These are phyloP conservation scores for Cheilosia variabilis DNA, from an alignment of 2,888 invertebrate species.

Conservation along the genomic window DNA sequence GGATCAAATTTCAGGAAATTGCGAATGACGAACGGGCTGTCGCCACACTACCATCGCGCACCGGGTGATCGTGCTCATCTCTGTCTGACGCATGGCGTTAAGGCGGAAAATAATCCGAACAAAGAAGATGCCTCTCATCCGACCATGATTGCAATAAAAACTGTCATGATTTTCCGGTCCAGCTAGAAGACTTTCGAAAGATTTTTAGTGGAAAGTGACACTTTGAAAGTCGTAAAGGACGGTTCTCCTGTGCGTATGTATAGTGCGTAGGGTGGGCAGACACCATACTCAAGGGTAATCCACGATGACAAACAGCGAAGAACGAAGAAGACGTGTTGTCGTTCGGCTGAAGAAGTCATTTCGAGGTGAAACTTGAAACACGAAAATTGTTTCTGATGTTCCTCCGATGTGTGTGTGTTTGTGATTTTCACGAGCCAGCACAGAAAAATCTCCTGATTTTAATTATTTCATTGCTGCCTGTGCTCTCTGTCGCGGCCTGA, in stretches of 20 bases:
- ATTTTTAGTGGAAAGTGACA: conserved; percentile 70
- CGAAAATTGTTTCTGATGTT: conserved; percentile 67
- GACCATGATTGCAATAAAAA: conserved; percentile 47
- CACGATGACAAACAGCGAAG: conserved; percentile 67
- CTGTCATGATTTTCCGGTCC: conserved; percentile 65
- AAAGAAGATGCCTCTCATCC: conserved; percentile 64
- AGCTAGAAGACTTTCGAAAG: conserved; percentile 52
- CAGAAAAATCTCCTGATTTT: conserved; percentile 60
- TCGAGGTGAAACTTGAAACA: conserved; percentile 72
- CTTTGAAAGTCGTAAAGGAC: conserved; percentile 68
- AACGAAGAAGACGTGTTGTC: conserved; percentile 47
- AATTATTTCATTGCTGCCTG: conserved; percentile 66
- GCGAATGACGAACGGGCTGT: conserved; percentile 54
- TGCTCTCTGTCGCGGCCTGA: conserved; percentile 18
- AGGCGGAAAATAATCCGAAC: conserved; percentile 60
- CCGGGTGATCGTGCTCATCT: conserved; percentile 49
- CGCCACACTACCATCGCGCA: neutral
- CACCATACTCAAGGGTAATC: conserved; percentile 67
- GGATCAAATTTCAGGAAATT: conserved; percentile 66
- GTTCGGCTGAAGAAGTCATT: conserved; percentile 59
- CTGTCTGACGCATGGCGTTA: conserved; percentile 67
- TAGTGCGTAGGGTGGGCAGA: conserved; percentile 39
- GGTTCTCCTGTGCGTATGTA: conserved; percentile 10
- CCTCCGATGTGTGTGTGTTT: conserved; percentile 19
- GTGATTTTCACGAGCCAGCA: conserved; percentile 33